These are phyloP conservation scores for Hybos culiciformis DNA, from an alignment of 2,888 invertebrate genomes.

Conservation along the genomic window DNA sequence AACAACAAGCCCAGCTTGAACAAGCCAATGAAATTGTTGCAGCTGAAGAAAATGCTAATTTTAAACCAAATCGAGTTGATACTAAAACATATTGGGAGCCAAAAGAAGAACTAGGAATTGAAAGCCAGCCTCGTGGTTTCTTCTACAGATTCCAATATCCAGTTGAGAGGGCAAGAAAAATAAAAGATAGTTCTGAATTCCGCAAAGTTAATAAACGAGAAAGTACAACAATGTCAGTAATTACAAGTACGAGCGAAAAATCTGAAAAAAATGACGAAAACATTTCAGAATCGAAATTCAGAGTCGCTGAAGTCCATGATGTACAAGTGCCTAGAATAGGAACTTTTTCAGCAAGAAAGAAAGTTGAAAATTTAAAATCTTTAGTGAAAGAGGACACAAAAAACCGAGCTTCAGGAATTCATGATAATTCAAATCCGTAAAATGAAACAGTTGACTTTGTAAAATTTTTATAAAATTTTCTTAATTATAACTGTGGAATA, in stretches of 20 bases:
- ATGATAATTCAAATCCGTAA: too few relatives aligned
- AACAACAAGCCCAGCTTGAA: conserved; percentile 12
- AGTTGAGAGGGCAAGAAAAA: conserved; percentile 25
- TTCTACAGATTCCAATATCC: conserved; percentile 59
- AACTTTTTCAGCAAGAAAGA: too few relatives aligned
- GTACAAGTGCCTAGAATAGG: not conserved
- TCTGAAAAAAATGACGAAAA: not conserved
- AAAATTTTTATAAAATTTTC: too few relatives aligned
- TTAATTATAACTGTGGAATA: too few relatives aligned
- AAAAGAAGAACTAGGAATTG: conserved; percentile 34
- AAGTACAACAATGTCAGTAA: not conserved
- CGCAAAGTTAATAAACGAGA: not conserved
- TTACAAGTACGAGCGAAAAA: not conserved
- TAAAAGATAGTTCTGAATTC: not conserved
- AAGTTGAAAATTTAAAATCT: too few relatives aligned
- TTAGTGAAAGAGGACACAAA: too few relatives aligned
- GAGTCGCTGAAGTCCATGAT: not conserved
- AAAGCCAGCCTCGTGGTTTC: conserved; percentile 52
- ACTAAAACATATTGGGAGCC: not conserved
- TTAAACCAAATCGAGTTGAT: too few relatives aligned
- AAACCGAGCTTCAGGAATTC: too few relatives aligned
- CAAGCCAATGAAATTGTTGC: conserved; percentile 12
- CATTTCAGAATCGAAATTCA: not conserved
- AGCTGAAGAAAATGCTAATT: too few relatives aligned
- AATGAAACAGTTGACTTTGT: too few relatives aligned